Percentiles rank a stretch among this genome's conserved stretches.
These are phyloP conservation scores for Sminthopsis crassicaudata DNA, from an alignment of 2,113 vertebrate species.

Conservation along the genomic window DNA sequence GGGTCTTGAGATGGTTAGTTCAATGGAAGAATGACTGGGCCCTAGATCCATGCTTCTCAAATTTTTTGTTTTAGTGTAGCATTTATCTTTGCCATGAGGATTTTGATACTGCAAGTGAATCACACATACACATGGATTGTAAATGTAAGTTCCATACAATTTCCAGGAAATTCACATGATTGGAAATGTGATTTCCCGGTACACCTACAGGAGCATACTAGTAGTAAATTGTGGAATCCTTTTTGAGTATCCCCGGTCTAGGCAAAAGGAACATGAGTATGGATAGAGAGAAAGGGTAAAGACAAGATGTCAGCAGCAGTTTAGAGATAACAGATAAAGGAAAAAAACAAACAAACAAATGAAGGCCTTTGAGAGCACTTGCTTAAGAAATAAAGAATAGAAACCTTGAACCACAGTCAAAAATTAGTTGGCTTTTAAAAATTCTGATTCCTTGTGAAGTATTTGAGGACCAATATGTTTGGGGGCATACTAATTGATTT, in stretches of 20 bases:
- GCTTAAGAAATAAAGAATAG: constrained; percentile 28
- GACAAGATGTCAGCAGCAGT: background rate
- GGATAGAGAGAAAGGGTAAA: background rate
- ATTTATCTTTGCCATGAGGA: background rate
- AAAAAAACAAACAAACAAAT: background rate
- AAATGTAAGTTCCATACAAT: background rate
- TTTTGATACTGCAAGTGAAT: background rate
- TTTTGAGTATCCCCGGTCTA: background rate
- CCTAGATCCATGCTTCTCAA: background rate
- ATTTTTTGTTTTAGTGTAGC: background rate
- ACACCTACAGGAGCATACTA: background rate
- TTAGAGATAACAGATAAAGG: background rate
- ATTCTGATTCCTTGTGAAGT: constrained; percentile 1
- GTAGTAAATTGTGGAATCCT: background rate
- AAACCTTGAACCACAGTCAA: background rate
- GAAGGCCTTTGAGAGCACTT: background rate
- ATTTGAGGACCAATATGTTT: constrained; percentile 21
- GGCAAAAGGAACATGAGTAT: background rate
- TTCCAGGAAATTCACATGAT: background rate
- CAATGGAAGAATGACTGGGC: background rate
- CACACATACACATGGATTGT: background rate
- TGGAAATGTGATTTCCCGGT: background rate
- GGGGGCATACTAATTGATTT: constrained; percentile 18
- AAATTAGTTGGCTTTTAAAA: constrained; percentile 9
- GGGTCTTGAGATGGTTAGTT: background rate